Conservation (phyloP, 1,140 invertebrate genomes). For the Sitobion miscanthi region DNA sequence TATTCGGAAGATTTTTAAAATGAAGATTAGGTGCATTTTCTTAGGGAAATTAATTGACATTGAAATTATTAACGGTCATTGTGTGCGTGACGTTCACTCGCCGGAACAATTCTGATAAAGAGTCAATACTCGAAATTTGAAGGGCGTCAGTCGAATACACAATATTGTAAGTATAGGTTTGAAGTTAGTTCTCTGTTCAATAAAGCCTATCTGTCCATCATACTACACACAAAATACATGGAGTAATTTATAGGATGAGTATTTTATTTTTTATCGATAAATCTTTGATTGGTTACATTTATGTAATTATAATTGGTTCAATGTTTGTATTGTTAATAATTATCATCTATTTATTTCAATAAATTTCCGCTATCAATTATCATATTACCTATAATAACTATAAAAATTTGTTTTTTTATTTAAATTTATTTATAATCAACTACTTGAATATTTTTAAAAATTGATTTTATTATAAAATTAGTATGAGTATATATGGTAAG, state of each 20-base stretch:
- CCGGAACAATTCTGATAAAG: not conserved
- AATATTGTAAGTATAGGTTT: not conserved
- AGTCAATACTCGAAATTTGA: conserved; percentile 45
- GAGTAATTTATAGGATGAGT: not conserved
- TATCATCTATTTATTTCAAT: not conserved
- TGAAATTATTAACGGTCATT: conserved; percentile 36
- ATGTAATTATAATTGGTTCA: not conserved
- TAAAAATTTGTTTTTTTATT: not conserved
- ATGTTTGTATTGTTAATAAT: not conserved
- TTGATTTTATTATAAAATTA: not conserved
- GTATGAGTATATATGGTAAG: not conserved
- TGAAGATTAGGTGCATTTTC: not conserved
- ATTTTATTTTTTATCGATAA: not conserved
- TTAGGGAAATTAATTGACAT: not conserved
- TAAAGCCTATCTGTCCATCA: not conserved
- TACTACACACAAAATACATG: not conserved
- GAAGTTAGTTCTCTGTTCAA: not conserved
- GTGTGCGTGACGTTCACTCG: not conserved
- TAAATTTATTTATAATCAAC: not conserved
- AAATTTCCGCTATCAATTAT: not conserved
- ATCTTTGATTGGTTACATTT: not conserved
- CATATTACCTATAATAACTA: not conserved
- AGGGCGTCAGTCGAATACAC: conserved; percentile 4
- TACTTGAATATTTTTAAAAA: not conserved
- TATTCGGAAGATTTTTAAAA: not conserved